Evolutionary conservation across 2,888 invertebrate genomes (phyloP).

Genomic region (Drosophila histrio): DNA sequence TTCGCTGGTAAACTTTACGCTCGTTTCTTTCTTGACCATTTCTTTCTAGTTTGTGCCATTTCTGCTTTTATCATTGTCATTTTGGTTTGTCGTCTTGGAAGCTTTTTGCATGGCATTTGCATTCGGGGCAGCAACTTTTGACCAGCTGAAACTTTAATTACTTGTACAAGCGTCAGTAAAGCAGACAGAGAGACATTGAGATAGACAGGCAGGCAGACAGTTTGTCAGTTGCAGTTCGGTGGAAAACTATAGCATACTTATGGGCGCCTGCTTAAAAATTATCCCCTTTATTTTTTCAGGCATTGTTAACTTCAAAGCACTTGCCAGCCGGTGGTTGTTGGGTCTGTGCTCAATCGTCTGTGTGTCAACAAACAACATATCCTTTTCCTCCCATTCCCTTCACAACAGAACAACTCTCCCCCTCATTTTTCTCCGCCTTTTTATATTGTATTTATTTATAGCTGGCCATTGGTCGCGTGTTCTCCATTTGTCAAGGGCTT

Average conservation of each 20-base stretch:
- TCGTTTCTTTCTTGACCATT: background rate
- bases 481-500: conserved; percentile 5
- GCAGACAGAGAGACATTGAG: background rate
- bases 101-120: conserved; percentile 29
- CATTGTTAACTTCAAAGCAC: conserved; percentile 45
- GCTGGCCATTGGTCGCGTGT: conserved; percentile 40
- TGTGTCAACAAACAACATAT: conserved; percentile 18
- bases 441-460: conserved; percentile 42
- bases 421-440: background rate
- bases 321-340: background rate
- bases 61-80: background rate
- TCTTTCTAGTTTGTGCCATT: background rate
- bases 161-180: conserved; percentile 4
- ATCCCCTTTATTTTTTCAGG: background rate
- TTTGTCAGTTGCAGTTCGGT: conserved; percentile 3
- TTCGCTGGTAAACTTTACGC: conserved; percentile 25
- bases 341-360: conserved; percentile 40
- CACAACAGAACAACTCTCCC: background rate
- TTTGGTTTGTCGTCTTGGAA: conserved; percentile 26
- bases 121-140: conserved; percentile 25
- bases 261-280: conserved; percentile 4
- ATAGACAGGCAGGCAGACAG: background rate
- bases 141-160: conserved; percentile 44
- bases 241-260: conserved; percentile 18
- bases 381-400: background rate